Conservation (phyloP, 2,888 invertebrate species). For the Noctua janthe region DNA sequence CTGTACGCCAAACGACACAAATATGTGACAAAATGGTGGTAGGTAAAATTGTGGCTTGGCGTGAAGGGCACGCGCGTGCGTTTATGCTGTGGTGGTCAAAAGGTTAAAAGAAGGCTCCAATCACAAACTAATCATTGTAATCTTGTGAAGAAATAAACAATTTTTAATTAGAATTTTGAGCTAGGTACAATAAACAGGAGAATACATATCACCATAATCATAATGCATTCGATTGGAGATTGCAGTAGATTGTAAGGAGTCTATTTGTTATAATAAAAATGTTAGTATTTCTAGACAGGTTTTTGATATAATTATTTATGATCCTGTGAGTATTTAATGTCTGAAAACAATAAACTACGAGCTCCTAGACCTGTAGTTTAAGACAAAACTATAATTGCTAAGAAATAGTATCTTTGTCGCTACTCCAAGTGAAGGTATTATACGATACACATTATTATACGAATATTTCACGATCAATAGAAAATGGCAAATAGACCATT, state of each 20-base stretch:
- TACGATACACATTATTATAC: not conserved
- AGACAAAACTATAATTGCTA: not conserved
- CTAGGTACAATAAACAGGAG: not conserved
- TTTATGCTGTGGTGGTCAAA: too few species aligned
- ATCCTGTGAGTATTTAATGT: not conserved
- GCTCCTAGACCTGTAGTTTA: not conserved
- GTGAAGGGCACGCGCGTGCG: too few species aligned
- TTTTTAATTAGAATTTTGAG: too few species aligned
- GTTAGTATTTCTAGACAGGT: not conserved
- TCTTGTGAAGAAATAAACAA: too few species aligned
- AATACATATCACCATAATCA: not conserved
- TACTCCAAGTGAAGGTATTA: not conserved
- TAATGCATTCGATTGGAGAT: not conserved
- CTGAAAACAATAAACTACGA: not conserved
- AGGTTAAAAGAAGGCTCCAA: too few species aligned
- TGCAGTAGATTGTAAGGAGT: not conserved
- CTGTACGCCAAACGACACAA: too few species aligned
- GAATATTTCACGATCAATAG: not conserved
- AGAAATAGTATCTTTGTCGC: not conserved
- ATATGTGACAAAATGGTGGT: too few species aligned
- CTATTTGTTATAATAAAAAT: not conserved
- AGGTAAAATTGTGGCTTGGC: too few species aligned
- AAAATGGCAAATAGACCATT: conserved; percentile 8
- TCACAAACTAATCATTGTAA: too few species aligned
- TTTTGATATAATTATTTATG: not conserved